These are phyloP conservation scores for Spongia lamella DNA, from an alignment of 37 sponge, comb jelly and placozoan genomes.

Conservation along the genomic window DNA sequence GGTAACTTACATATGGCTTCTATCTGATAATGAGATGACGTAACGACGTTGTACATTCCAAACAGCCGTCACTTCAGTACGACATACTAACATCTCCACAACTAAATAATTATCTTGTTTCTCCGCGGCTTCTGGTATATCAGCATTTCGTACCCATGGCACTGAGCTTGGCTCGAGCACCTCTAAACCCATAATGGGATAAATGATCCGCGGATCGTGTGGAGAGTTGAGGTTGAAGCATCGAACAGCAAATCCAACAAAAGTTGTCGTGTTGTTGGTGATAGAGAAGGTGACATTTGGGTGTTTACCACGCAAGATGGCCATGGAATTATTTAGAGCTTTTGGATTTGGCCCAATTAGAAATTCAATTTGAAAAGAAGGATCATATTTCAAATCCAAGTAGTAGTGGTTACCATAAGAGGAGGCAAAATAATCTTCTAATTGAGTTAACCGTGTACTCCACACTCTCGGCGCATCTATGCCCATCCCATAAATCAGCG, in stretches of 20 bases:
- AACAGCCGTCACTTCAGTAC: constrained; percentile 13
- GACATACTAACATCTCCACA: constrained; percentile 50
- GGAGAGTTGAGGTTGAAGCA: constrained; percentile 30
- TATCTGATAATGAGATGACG: constrained; percentile 46
- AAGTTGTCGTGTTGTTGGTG: constrained; percentile 15
- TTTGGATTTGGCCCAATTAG: too few species aligned
- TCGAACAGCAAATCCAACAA: constrained; percentile 42
- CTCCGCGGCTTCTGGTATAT: constrained; percentile 11
- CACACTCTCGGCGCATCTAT: too few species aligned
- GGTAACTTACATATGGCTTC: constrained; percentile 15
- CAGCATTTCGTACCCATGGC: constrained; percentile 49
- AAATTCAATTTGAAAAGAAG: too few species aligned
- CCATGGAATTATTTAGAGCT: too few species aligned
- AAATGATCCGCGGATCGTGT: constrained; percentile 37
- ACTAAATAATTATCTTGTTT: constrained; percentile 33
- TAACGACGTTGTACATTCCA: constrained; percentile 64
- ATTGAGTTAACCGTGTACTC: too few species aligned
- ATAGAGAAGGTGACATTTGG: constrained; percentile 32
- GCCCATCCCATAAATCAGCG: too few species aligned
- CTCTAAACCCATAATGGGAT: constrained; percentile 43
- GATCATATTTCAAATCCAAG: too few species aligned
- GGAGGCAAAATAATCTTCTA: too few species aligned
- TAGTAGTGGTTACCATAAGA: too few species aligned
- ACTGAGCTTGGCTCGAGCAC: constrained; percentile 13
- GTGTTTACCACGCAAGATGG: background rate